Conservation (phyloP, 2,797 vertebrate genomes). For the Neosalanx taihuensis region DNA sequence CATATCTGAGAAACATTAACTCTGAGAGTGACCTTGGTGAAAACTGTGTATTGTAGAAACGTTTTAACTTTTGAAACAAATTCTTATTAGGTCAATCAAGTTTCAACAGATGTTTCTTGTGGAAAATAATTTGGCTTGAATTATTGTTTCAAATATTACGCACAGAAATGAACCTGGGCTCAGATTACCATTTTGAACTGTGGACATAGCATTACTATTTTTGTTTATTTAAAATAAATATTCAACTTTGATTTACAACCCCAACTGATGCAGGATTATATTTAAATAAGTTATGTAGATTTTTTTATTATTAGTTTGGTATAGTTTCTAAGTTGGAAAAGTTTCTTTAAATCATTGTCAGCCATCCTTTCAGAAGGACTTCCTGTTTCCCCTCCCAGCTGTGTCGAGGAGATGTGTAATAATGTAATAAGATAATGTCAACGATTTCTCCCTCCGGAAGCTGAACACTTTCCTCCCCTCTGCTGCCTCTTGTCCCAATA, state of each 20-base stretch:
- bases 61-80: too few species aligned
- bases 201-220: not conserved
- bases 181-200: not conserved
- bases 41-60: not conserved
- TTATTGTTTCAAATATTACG: not conserved
- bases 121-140: not conserved
- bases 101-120: not conserved
- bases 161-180: too few species aligned
- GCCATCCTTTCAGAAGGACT: too few species aligned
- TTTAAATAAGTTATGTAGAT: too few species aligned
- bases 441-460: constrained; percentile 57
- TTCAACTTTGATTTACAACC: constrained; percentile 5
- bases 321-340: too few species aligned
- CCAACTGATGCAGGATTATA: constrained; percentile 26
- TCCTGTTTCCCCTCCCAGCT: not conserved
- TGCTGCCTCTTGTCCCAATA: constrained; percentile 63
- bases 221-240: not conserved
- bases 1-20: not conserved
- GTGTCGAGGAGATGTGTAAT: not conserved
- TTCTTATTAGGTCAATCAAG: too few species aligned
- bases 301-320: too few species aligned
- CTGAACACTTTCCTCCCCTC: constrained; percentile 58
- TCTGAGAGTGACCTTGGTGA: not conserved
- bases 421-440: constrained; percentile 34
- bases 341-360: too few species aligned